A percentile compares a stretch with the other conserved stretches of the same genome.
These are phyloP conservation scores for Menidia beryllina DNA, from an alignment of 2,113 vertebrate genomes.

Conservation along the genomic window DNA sequence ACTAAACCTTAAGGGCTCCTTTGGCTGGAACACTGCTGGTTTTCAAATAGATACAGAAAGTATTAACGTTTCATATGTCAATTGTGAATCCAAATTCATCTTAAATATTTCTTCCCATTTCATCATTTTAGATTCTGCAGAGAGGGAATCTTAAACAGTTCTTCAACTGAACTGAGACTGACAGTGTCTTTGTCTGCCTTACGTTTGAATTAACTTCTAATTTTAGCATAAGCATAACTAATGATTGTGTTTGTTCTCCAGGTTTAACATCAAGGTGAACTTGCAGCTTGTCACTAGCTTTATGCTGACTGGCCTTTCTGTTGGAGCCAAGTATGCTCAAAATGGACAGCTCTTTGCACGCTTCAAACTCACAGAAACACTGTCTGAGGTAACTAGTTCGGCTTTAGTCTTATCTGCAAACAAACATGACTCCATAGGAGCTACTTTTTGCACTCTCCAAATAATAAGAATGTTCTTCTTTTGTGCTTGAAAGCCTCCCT, in stretches of 20 bases:
- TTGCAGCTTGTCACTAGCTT: conserved; percentile 98
- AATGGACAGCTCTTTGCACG: conserved; percentile 97
- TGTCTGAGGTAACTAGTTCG: conserved; percentile 86
- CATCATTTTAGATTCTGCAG: conserved; percentile 40
- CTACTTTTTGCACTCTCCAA: neutral
- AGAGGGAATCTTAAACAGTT: conserved; percentile 15
- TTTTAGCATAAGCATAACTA: neutral
- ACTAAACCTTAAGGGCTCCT: neutral
- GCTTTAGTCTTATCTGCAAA: too few relatives aligned
- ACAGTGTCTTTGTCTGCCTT: too few relatives aligned
- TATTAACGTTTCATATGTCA: conserved; percentile 15
- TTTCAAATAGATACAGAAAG: conserved; percentile 8
- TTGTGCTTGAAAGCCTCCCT: neutral
- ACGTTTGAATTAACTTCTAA: neutral
- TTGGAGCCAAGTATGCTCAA: conserved; percentile 97
- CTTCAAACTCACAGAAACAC: conserved; percentile 97
- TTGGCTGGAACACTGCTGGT: conserved; percentile 18
- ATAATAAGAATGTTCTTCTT: neutral
- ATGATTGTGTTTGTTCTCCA: conserved; percentile 60
- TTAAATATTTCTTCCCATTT: conserved; percentile 45
- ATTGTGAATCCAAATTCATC: conserved; percentile 36
- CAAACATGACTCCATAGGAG: too few relatives aligned
- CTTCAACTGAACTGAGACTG: conserved; percentile 3
- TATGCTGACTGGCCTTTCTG: conserved; percentile 98
- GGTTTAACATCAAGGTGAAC: conserved; percentile 99